Conservation (phyloP, 2,888 invertebrate genomes). For the Notodonta ziczac region DNA sequence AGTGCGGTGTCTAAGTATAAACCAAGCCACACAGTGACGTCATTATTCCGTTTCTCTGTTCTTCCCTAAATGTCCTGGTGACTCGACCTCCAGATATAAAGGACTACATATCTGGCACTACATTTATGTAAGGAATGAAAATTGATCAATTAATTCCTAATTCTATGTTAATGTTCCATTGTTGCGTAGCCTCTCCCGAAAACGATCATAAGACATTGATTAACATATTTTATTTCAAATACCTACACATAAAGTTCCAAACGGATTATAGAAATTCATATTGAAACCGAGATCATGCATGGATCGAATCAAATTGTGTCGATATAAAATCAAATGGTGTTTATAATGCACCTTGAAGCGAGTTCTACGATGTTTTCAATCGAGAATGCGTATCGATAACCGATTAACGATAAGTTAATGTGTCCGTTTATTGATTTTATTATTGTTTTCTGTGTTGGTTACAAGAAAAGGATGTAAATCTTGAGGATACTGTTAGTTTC, state of each 20-base stretch:
- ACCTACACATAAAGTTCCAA: neutral
- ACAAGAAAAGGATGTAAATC: neutral
- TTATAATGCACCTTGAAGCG: slow-evolving; percentile 1
- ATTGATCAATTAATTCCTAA: too few relatives aligned
- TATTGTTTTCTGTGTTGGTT: slow-evolving; percentile 1
- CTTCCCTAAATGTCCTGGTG: too few relatives aligned
- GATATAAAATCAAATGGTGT: slow-evolving; percentile 6
- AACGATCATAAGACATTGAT: neutral
- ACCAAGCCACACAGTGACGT: too few relatives aligned
- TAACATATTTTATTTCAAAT: neutral
- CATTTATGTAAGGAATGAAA: too few relatives aligned
- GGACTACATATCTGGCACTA: too few relatives aligned
- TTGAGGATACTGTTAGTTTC: neutral
- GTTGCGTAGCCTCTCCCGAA: neutral
- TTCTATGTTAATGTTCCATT: too few relatives aligned
- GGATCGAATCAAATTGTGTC: slow-evolving; percentile 3
- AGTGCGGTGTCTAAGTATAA: too few relatives aligned
- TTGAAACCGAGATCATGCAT: slow-evolving; percentile 4
- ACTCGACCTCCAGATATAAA: too few relatives aligned
- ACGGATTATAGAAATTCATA: neutral
- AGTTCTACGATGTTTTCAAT: neutral
- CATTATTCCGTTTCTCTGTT: too few relatives aligned
- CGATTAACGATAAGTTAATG: slow-evolving; percentile 2
- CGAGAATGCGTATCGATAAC: slow-evolving; percentile 6
- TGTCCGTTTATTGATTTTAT: slow-evolving; percentile 3